Base-by-base conservation (phyloP, 2,888 invertebrate species). In the Norana najaformis region DNA sequence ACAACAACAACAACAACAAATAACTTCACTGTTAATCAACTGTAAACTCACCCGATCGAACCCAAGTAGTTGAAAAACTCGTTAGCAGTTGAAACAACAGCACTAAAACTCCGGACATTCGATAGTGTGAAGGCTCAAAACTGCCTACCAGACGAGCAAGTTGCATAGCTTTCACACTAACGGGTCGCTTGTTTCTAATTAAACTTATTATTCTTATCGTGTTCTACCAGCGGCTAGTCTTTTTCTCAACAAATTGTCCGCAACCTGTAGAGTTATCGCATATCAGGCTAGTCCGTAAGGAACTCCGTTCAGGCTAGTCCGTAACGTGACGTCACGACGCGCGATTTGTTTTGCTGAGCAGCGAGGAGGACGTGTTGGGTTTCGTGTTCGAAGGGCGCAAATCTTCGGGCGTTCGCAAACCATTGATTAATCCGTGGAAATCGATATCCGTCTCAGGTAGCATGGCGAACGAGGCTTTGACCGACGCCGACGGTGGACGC, bases 381-480 rank as follows among this genome's bases (percentile, higher is more conserved):
- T 69, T 69, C 69, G n/a, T 69, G 69, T 69, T 69, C 30, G 1
- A 69, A 69, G 30, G 69, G 69, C 69, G 69, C n/a, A 69, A 69
- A 69, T 69, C 30, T 69, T n/a, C 69, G 11, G n/a, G 53, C 53
- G 53, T 53, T 53, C 23, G 53, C 23, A 30, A 11, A n/a, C 69
- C 69, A 69, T 69, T n/a, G 69, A 69, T 69, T 69, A 69, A 69
- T 69, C n/a, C n/a, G 3, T 8, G 69, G 69, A 23, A n/a, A 69
- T 69, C 69, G 69, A 69, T 69, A 69, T 69, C 30, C 69, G 14
- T 11, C 30, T 69, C 69, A 69, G n/a, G 69, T 69, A 69, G 69
- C 69, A 69, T n/a, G 69, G 69, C n/a, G n/a, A 69, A 69, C 69
- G 69, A n/a, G 69, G 69, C 69, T 69, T 69, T 69, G 69, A n/a